Percentiles rank a stretch among this genome's conserved stretches.
Evolutionary conservation across 2,113 vertebrate species (phyloP).

Genomic region (Rhynchomys soricoides): DNA sequence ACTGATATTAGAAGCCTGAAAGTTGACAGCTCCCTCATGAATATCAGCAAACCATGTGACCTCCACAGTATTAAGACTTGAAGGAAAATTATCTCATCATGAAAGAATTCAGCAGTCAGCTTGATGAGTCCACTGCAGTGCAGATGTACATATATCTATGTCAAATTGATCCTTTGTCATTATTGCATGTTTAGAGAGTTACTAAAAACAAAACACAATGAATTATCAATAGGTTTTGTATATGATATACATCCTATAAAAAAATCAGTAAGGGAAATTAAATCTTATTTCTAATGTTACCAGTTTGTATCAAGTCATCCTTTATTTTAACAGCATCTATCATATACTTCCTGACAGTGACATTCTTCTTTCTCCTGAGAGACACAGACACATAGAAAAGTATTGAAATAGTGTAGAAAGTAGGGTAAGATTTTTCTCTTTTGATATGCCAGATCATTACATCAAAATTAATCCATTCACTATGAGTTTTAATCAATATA

Average conservation of each 20-base stretch:
- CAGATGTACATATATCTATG: constrained; percentile 56
- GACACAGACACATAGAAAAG: not conserved
- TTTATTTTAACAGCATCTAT: constrained; percentile 41
- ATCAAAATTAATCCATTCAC: constrained; percentile 22
- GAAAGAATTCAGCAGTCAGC: constrained; percentile 83
- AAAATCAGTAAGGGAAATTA: not conserved
- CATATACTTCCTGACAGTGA: constrained; percentile 43
- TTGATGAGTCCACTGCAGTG: constrained; percentile 70
- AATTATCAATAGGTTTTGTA: constrained; percentile 34
- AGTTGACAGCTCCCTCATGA: constrained; percentile 87
- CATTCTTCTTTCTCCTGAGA: not conserved
- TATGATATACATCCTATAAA: not conserved
- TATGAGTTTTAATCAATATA: constrained; percentile 43
- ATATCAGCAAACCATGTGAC: constrained; percentile 83
- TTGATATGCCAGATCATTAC: not conserved
- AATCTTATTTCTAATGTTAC: not conserved
- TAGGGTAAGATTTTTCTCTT: not conserved
- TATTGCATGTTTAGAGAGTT: constrained; percentile 47
- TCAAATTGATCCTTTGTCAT: constrained; percentile 61
- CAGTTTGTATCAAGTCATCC: not conserved
- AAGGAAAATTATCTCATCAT: constrained; percentile 85
- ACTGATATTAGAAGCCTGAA: constrained; percentile 86
- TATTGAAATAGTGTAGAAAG: not conserved
- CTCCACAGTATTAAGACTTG: constrained; percentile 81
- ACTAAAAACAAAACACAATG: constrained; percentile 23